Base-by-base conservation (phyloP, 2,888 invertebrate genomes). In the Byasa hedistus region DNA sequence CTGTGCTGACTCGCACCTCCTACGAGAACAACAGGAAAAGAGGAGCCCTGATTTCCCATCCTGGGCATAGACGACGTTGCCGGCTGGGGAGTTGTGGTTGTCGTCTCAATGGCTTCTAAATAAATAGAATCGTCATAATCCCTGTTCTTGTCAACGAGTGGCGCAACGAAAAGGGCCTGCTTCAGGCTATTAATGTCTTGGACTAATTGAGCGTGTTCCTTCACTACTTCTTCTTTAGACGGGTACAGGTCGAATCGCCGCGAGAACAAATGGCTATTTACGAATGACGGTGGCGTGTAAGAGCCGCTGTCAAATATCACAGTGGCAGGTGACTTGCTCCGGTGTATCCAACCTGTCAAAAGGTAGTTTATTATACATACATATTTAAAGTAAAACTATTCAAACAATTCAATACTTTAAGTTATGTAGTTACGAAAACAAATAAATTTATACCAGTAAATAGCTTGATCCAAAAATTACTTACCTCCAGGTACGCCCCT, bases 51-150 rank as follows among this genome's bases (percentile, higher is more conserved):
- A 5, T 76, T 70, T 68, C 78, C 84, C 1, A 75, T 74, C 2
- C 74, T 68, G 51, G 73, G 74, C 3, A 71, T 54, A 4, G 72
- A 59, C 23, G 71, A 64, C 19, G 69, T 68, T 1, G 72, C 71
- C 1, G 83, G 78, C 23, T 75, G 73, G 4, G 73, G 72, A 7
- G 80, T 77, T 1, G 84, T 83, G 0, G 85, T 76, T 2, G 83
- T 78, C 2, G 87, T 87, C 72, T 91, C 90, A 51, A 91, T 85
- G 39, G 85, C 80, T 71, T 91, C 90, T 24, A 83, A 83, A 69
- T 87, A 89, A 23, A 90, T 84, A 0, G 89, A 86, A 58, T 90
- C 90, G 21, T 91, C 90, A 66, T 91, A 89, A 71, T 91, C 91
- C 67, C 78, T 81, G 60, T 73, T 76, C 5, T 88, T 87, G 54